A percentile compares a stretch with the other conserved stretches of the same genome.
Evolutionary conservation across 2,113 vertebrate genomes (phyloP).

Genomic region (Callipepla squamata): DNA sequence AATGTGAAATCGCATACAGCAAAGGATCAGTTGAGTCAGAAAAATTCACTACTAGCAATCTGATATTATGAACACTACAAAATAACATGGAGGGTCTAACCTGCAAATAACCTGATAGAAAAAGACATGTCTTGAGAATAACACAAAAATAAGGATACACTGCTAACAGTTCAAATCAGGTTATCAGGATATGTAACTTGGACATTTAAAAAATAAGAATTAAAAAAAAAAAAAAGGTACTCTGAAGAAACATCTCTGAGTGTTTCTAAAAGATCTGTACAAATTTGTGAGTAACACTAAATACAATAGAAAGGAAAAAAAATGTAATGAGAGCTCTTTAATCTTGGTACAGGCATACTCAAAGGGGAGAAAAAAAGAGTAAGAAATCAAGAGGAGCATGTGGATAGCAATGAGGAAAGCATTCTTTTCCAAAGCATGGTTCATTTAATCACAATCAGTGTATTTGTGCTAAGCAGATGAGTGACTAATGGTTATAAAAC

Average conservation of each 20-base stretch:
- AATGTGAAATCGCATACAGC: constrained; percentile 5
- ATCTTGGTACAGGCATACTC: not conserved
- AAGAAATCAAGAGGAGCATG: not conserved
- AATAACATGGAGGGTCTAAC: not conserved
- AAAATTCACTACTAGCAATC: not conserved
- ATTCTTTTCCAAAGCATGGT: not conserved
- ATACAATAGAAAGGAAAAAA: not conserved
- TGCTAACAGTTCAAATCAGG: not conserved
- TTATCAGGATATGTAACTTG: not conserved
- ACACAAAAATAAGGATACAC: not conserved
- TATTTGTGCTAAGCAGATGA: not conserved
- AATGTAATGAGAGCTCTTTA: not conserved
- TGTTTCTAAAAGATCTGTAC: not conserved
- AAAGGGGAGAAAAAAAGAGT: not conserved
- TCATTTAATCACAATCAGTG: not conserved
- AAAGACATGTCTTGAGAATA: not conserved
- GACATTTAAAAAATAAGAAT: not conserved
- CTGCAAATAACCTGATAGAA: not conserved
- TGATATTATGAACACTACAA: not conserved
- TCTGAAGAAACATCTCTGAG: not conserved
- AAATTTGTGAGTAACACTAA: not conserved
- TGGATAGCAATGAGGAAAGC: not conserved
- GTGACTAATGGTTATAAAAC: not conserved
- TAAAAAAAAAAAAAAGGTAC: not conserved
- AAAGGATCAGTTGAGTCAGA: not conserved